These are phyloP conservation scores for Otocyon megalotis DNA, from an alignment of 2,113 vertebrate genomes.

Conservation along the genomic window DNA sequence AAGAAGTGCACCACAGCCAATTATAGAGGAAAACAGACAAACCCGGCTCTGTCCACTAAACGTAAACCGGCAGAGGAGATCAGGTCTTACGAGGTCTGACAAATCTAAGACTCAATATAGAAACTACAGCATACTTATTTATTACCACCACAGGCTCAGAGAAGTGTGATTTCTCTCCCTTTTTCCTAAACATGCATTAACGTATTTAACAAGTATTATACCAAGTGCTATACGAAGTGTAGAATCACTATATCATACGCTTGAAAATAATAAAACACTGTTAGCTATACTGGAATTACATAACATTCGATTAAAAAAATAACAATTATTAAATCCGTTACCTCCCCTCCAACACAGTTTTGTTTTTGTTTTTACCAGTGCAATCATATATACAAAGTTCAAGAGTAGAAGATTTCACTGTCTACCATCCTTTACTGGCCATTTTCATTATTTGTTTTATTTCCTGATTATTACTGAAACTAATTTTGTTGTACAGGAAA, in stretches of 20 bases:
- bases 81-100: background rate
- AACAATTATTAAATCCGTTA: background rate
- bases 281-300: background rate
- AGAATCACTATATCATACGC: background rate
- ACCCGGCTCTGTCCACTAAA: background rate
- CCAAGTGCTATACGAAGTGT: background rate
- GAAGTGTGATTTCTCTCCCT: background rate
- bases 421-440: background rate
- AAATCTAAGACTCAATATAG: background rate
- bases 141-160: background rate
- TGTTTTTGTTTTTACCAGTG: background rate
- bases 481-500: slow-evolving; percentile 26
- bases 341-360: background rate
- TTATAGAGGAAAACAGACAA: background rate
- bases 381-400: background rate
- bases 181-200: background rate
- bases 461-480: slow-evolving; percentile 22
- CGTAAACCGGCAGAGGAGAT: background rate
- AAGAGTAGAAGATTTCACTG: background rate
- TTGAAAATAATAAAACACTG: background rate
- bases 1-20: background rate
- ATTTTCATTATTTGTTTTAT: background rate
- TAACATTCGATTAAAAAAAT: background rate
- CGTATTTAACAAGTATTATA: background rate
- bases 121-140: background rate